Evolutionary conservation across 2,113 vertebrate species (phyloP).

Genomic region (Etheostoma cragini): DNA sequence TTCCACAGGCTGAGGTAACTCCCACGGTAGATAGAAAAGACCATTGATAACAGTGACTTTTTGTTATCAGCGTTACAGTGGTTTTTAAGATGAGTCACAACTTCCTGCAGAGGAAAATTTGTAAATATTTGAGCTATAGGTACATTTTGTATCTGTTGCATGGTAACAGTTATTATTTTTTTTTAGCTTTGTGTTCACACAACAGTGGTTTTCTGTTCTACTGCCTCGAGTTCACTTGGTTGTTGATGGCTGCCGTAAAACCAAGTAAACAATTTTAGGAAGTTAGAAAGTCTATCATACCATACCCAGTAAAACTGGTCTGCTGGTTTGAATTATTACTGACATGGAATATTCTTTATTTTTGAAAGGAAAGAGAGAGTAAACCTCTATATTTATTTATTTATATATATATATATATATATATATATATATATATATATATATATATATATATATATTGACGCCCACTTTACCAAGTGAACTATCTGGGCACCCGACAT

Average conservation of each 20-base stretch:
- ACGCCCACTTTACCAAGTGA: too few relatives aligned
- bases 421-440: too few relatives aligned
- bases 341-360: not conserved
- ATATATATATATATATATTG: too few relatives aligned
- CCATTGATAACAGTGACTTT: too few relatives aligned
- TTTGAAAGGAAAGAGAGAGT: too few relatives aligned
- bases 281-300: not conserved
- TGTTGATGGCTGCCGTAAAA: conserved; percentile 5
- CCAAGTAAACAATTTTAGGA: conserved; percentile 12
- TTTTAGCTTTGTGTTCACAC: conserved; percentile 12
- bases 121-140: not conserved
- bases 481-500: too few relatives aligned
- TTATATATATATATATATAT: too few relatives aligned
- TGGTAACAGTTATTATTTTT: not conserved
- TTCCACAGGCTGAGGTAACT: not conserved
- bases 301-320: not conserved
- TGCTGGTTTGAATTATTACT: too few relatives aligned
- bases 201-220: conserved; percentile 6
- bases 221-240: not conserved
- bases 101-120: not conserved
- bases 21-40: not conserved
- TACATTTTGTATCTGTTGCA: not conserved
- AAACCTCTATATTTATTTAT: too few relatives aligned
- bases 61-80: not conserved
- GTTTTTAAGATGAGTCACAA: not conserved